phyloP scores from a whole-genome alignment of 2,113 vertebrate genomes.

The Petrocephalus microphthalmus region DNA sequence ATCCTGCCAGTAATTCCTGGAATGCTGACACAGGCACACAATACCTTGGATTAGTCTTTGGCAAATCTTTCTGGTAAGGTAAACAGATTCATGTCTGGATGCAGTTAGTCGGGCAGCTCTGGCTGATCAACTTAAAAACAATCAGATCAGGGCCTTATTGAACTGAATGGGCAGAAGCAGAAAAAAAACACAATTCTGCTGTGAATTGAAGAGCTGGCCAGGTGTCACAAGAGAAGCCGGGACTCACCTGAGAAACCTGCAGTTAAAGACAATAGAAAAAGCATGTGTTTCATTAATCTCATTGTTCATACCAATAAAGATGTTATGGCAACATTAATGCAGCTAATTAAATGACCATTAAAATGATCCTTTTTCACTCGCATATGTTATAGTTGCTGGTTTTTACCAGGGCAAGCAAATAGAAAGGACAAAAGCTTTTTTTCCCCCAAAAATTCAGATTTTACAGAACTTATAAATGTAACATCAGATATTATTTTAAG shows the following conservation, averaged over 20 bases:
- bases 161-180: not conserved
- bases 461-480: too few species aligned
- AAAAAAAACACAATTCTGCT: not conserved
- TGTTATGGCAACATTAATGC: not conserved
- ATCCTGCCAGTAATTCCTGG: constrained; percentile 15
- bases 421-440: not conserved
- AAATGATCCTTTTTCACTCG: not conserved
- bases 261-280: not conserved
- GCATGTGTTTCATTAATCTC: not conserved
- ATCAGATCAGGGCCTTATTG: not conserved
- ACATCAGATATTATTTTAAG: not conserved
- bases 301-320: not conserved
- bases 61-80: constrained; percentile 9
- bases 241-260: not conserved
- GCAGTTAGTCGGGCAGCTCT: constrained; percentile 1
- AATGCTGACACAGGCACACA: not conserved
- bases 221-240: not conserved
- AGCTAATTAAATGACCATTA: not conserved
- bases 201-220: not conserved
- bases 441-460: not conserved
- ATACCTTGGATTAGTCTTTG: constrained; percentile 13
- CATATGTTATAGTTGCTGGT: not conserved
- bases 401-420: not conserved
- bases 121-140: not conserved
- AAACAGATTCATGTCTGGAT: constrained; percentile 16